Evolutionary conservation across 2,113 vertebrate species (phyloP).

Genomic region (Ondatra zibethicus): DNA sequence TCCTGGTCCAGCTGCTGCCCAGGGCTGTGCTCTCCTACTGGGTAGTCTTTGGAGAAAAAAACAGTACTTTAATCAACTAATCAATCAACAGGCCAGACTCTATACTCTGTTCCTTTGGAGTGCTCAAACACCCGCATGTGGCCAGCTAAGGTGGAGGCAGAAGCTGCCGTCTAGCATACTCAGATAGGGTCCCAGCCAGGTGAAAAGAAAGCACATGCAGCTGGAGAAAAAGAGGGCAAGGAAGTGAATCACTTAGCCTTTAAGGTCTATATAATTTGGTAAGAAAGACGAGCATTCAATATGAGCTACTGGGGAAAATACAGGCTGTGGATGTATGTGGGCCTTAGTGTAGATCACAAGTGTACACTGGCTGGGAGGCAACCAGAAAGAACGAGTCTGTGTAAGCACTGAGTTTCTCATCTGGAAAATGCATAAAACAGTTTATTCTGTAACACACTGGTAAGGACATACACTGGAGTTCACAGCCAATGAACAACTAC

Average conservation of each 20-base stretch:
- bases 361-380: background rate
- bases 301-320: conserved; percentile 14
- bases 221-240: background rate
- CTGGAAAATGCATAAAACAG: conserved; percentile 24
- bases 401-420: background rate
- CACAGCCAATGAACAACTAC: background rate
- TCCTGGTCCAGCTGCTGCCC: conserved; percentile 62
- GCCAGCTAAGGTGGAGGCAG: background rate
- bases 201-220: conserved; percentile 30
- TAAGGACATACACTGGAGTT: background rate
- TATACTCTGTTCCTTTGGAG: background rate
- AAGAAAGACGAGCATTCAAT: background rate
- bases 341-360: background rate
- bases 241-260: conserved; percentile 6
- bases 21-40: conserved; percentile 65
- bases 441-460: background rate
- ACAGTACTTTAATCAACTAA: conserved; percentile 58
- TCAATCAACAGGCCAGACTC: conserved; percentile 60
- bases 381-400: background rate
- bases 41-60: conserved; percentile 63
- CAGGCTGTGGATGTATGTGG: background rate
- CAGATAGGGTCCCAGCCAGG: background rate
- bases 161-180: background rate
- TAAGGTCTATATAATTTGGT: background rate
- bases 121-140: background rate